Percentiles rank a stretch among this genome's conserved stretches.
phyloP scores from a whole-genome alignment of 2,888 invertebrate genomes.

The Pelosia muscerda region DNA sequence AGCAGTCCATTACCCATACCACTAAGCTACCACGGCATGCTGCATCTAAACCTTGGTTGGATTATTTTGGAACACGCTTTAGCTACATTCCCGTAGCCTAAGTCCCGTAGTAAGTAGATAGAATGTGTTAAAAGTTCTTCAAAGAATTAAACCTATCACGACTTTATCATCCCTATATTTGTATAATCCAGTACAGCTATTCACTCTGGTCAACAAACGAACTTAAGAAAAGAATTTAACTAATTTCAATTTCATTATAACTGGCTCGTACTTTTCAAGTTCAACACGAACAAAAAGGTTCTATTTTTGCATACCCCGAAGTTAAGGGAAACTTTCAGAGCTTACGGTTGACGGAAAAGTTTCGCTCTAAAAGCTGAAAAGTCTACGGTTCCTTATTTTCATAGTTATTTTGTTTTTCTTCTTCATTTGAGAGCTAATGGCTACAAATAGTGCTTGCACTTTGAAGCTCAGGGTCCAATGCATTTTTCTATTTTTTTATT shows the following conservation, averaged over 20 bases:
- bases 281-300: slow-evolving; percentile 14
- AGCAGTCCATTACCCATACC: no score
- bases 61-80: no score
- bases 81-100: no score
- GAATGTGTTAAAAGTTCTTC: no score
- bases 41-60: no score
- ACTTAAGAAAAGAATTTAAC: not conserved
- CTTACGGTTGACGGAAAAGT: slow-evolving; percentile 8
- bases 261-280: slow-evolving; percentile 16
- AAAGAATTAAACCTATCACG: not conserved
- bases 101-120: no score
- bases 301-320: slow-evolving; percentile 6
- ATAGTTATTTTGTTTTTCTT: not conserved
- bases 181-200: not conserved
- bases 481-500: no score
- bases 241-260: slow-evolving; percentile 20
- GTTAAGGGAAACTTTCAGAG: slow-evolving; percentile 12
- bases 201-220: slow-evolving; percentile 6
- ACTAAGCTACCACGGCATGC: no score
- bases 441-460: not conserved
- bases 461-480: not conserved
- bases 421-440: not conserved
- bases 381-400: not conserved
- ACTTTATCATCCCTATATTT: not conserved
- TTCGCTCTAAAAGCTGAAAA: slow-evolving; percentile 10